Percentiles rank a stretch among this genome's conserved stretches.
Evolutionary conservation across 2,888 invertebrate species (phyloP).

Genomic region (Baccha elongata): DNA sequence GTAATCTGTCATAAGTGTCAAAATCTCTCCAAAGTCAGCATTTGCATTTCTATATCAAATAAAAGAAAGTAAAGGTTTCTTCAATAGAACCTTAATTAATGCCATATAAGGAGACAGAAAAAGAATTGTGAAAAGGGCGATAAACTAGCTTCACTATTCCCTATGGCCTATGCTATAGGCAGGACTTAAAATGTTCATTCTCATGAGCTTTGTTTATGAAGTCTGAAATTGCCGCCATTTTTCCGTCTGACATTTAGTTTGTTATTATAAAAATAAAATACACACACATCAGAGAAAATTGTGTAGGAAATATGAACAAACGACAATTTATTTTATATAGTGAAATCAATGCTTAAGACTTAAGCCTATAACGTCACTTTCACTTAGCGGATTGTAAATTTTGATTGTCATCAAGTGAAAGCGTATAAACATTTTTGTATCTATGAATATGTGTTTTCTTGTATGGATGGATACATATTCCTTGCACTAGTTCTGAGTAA

Average conservation of each 20-base stretch:
- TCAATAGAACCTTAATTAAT: slow-evolving; percentile 43
- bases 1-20: slow-evolving; percentile 36
- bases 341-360: slow-evolving; percentile 62
- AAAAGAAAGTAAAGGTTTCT: slow-evolving; percentile 19
- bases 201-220: slow-evolving; percentile 52
- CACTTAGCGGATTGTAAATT: slow-evolving; percentile 71
- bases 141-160: not conserved
- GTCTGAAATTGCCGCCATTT: slow-evolving; percentile 16
- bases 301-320: slow-evolving; percentile 34
- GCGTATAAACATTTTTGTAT: slow-evolving; percentile 30
- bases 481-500: slow-evolving; percentile 60
- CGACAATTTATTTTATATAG: slow-evolving; percentile 45
- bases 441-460: not conserved
- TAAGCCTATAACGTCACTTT: slow-evolving; percentile 65
- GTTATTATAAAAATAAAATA: not conserved
- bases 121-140: slow-evolving; percentile 21
- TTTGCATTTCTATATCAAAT: slow-evolving; percentile 14
- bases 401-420: slow-evolving; percentile 70
- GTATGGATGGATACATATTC: not conserved
- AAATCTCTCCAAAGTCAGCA: slow-evolving; percentile 6
- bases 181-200: slow-evolving; percentile 32
- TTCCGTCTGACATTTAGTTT: not conserved
- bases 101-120: not conserved
- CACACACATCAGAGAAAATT: not conserved
- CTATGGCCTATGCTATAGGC: slow-evolving; percentile 1